phyloP scores from a whole-genome alignment of 2,888 invertebrate genomes.

The Drosophila paranaensis region DNA sequence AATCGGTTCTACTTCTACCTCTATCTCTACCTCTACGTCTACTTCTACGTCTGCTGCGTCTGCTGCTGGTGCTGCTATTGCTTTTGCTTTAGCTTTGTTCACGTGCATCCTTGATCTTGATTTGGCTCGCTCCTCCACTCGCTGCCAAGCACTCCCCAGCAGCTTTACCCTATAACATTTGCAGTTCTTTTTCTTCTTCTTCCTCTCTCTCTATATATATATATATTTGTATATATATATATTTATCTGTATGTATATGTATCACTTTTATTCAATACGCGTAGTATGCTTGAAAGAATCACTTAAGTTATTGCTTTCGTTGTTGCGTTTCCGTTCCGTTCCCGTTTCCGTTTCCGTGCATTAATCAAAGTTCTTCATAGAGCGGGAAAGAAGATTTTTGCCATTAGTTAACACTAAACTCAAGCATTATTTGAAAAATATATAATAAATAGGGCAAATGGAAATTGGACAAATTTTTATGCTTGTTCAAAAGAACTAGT shows the following conservation, averaged over 20 bases:
- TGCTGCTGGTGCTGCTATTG: not conserved
- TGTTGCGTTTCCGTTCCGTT: slow-evolving; percentile 82
- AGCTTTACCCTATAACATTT: slow-evolving; percentile 46
- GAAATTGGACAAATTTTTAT: not conserved
- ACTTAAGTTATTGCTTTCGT: slow-evolving; percentile 84
- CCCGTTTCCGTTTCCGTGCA: slow-evolving; percentile 63
- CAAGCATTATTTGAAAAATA: not conserved
- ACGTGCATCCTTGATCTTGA: slow-evolving; percentile 59
- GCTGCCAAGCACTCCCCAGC: slow-evolving; percentile 15
- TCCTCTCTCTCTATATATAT: not conserved
- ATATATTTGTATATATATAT: not conserved
- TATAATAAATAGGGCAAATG: not conserved
- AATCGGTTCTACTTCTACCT: slow-evolving; percentile 27
- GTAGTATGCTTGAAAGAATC: slow-evolving; percentile 61
- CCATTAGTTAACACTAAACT: slow-evolving; percentile 6
- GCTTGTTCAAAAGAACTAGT: not conserved
- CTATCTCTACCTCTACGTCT: slow-evolving; percentile 8
- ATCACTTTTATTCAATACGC: slow-evolving; percentile 40
- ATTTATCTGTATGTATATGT: slow-evolving; percentile 28
- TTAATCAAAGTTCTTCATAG: slow-evolving; percentile 65
- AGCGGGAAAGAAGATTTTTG: slow-evolving; percentile 19
- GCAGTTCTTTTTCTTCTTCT: slow-evolving; percentile 32
- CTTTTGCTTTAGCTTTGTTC: slow-evolving; percentile 27
- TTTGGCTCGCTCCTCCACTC: slow-evolving; percentile 30
- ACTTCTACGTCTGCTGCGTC: slow-evolving; percentile 11